phyloP scores from a whole-genome alignment of 1,140 invertebrate species.

The Helicoverpa zea region DNA sequence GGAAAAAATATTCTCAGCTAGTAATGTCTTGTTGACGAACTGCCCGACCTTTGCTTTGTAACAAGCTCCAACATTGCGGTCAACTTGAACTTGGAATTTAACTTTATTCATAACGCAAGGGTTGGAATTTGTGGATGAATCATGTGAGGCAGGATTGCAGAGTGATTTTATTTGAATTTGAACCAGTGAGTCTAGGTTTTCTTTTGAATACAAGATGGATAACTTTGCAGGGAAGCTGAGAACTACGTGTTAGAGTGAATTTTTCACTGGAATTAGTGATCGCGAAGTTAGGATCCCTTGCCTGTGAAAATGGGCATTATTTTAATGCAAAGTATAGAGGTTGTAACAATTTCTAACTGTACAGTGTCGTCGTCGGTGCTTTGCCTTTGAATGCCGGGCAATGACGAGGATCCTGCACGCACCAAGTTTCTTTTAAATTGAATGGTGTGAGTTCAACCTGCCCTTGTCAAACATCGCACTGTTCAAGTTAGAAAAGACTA shows the following conservation, averaged over 20 bases:
- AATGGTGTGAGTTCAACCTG: constrained; percentile 84
- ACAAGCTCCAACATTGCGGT: constrained; percentile 65
- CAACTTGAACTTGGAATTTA: constrained; percentile 61
- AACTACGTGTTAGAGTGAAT: constrained; percentile 83
- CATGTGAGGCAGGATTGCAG: constrained; percentile 71
- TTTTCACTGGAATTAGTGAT: constrained; percentile 82
- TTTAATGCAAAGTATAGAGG: constrained; percentile 96
- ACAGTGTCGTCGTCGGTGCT: constrained; percentile 74
- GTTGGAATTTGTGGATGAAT: constrained; percentile 72
- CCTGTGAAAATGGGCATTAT: constrained; percentile 93
- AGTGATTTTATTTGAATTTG: constrained; percentile 71
- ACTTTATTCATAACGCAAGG: constrained; percentile 80
- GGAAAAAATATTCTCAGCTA: constrained; percentile 85
- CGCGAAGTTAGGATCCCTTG: constrained; percentile 85
- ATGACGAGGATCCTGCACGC: constrained; percentile 74
- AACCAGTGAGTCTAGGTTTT: constrained; percentile 80
- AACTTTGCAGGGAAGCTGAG: constrained; percentile 86
- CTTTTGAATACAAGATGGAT: constrained; percentile 81
- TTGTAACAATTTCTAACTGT: constrained; percentile 88
- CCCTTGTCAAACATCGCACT: constrained; percentile 78
- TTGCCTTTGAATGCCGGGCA: constrained; percentile 52
- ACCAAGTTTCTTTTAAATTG: constrained; percentile 86
- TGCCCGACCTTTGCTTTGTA: constrained; percentile 84
- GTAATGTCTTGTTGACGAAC: constrained; percentile 82
- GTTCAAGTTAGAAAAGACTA: constrained; percentile 86